Evolutionary conservation across 2,888 invertebrate genomes (phyloP).

Genomic region (Lordiphosa fenestrarum): DNA sequence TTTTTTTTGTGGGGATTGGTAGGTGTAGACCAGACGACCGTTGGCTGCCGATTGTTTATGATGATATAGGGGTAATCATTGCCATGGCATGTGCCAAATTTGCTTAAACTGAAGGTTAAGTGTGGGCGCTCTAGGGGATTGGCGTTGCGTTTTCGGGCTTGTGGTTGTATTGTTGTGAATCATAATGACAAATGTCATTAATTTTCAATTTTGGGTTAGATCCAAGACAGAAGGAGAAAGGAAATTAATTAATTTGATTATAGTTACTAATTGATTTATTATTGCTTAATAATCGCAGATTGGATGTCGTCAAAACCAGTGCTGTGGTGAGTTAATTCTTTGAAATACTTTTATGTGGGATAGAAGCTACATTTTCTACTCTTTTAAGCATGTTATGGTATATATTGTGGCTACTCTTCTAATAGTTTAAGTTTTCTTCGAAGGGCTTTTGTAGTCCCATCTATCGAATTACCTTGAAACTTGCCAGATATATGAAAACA

Average conservation of each 20-base stretch:
- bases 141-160: constrained; percentile 9
- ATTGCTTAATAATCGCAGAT: no score
- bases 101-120: constrained; percentile 33
- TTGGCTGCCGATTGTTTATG: constrained; percentile 36
- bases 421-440: no score
- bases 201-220: constrained; percentile 22
- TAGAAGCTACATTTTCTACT: no score
- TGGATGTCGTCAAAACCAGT: no score
- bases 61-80: constrained; percentile 41
- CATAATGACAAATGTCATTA: constrained; percentile 14
- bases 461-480: no score
- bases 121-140: constrained; percentile 28
- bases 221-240: constrained; percentile 5
- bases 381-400: no score
- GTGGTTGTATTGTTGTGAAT: neutral
- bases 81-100: constrained; percentile 43
- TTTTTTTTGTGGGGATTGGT: constrained; percentile 7
- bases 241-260: constrained; percentile 8
- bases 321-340: no score
- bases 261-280: constrained; percentile 21
- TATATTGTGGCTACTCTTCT: no score
- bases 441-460: no score
- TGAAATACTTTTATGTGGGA: no score
- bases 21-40: constrained; percentile 9
- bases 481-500: no score